Evolutionary conservation across 2,113 vertebrate species (phyloP).

Genomic region (Burhinus bistriatus): DNA sequence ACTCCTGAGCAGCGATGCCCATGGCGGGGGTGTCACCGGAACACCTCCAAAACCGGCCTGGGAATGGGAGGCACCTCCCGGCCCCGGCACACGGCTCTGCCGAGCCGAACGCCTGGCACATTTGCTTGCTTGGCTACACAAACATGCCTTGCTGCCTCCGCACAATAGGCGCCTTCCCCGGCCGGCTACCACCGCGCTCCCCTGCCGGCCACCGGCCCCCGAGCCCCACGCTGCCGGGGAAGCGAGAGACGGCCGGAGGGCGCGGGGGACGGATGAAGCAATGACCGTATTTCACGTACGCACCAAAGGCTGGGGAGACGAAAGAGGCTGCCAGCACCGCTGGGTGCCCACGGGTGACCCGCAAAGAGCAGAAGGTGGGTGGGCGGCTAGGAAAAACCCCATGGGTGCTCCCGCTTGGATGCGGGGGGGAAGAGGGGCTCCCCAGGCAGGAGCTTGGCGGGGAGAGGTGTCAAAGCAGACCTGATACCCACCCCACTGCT

Average conservation of each 20-base stretch:
- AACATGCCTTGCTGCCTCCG: neutral
- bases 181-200: neutral
- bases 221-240: neutral
- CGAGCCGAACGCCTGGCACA: neutral
- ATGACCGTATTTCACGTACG: accelerated
- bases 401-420: neutral
- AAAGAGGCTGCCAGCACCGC: neutral
- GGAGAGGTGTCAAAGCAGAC: neutral
- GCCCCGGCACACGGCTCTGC: neutral
- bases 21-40: accelerated
- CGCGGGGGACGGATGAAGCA: no score
- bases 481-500: no score
- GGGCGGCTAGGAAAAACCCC: no score
- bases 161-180: neutral
- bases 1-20: neutral
- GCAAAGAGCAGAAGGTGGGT: neutral
- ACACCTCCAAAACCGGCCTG: neutral
- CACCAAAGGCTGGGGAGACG: accelerated
- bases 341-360: neutral
- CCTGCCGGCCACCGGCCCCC: neutral
- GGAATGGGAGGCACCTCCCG: neutral
- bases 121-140: neutral
- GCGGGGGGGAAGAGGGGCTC: accelerated
- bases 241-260: accelerated
- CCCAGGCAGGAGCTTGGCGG: neutral